Conservation (phyloP, 1,140 invertebrate genomes). For the Thalassaphorura encarpata region DNA sequence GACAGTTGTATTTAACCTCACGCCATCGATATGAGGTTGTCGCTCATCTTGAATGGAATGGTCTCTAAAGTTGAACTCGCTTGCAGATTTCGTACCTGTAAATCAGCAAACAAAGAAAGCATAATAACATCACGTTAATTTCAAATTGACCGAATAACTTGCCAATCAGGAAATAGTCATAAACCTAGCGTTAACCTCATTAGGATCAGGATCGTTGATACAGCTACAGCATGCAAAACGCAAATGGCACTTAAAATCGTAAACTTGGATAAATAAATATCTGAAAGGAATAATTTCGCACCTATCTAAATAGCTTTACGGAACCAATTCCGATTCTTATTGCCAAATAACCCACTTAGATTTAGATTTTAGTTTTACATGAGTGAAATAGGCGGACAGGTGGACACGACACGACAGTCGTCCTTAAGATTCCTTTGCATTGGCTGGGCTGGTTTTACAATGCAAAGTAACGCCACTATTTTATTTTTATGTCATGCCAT, state of each 20-base stretch:
- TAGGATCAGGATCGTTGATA: too few relatives aligned
- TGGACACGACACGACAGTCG: not conserved
- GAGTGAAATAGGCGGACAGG: not conserved
- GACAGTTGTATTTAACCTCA: conserved; percentile 40
- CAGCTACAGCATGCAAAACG: too few relatives aligned
- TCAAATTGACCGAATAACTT: not conserved
- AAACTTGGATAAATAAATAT: too few relatives aligned
- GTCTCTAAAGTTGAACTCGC: not conserved
- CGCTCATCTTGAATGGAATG: too few relatives aligned
- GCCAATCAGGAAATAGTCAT: not conserved
- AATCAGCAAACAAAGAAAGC: not conserved
- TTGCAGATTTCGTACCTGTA: not conserved
- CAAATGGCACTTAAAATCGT: too few relatives aligned
- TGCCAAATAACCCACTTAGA: not conserved
- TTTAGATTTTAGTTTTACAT: not conserved
- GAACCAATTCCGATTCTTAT: not conserved
- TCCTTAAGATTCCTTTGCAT: too few relatives aligned
- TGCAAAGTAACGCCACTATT: too few relatives aligned
- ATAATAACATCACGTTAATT: not conserved
- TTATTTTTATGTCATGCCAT: too few relatives aligned
- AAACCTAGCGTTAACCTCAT: not conserved
- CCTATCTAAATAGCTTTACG: too few relatives aligned
- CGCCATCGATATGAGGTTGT: conserved; percentile 22
- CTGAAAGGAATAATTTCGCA: too few relatives aligned
- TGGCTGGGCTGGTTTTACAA: too few relatives aligned